phyloP scores from a whole-genome alignment of 2,113 vertebrate genomes.

The Mesitornis unicolor region DNA sequence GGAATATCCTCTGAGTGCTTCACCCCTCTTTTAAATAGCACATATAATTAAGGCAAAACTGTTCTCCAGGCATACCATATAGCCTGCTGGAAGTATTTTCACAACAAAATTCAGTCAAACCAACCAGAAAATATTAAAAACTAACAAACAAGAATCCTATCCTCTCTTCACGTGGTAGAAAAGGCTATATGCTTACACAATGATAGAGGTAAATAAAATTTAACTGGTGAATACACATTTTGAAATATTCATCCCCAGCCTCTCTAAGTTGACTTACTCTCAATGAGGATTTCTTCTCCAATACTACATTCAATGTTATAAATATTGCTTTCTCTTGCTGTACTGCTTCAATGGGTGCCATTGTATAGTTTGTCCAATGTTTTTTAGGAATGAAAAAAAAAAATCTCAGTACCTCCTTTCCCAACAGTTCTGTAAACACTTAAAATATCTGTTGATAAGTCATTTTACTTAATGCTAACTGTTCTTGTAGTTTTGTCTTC shows the following conservation, averaged over 20 bases:
- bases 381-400: constrained; percentile 6
- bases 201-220: neutral
- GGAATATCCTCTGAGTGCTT: neutral
- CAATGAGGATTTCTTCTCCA: neutral
- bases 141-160: neutral
- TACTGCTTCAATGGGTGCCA: neutral
- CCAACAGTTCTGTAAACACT: constrained; percentile 35
- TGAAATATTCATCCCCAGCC: constrained; percentile 33
- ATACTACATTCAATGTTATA: neutral
- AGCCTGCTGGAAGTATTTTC: neutral
- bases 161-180: neutral
- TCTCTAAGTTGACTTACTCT: neutral
- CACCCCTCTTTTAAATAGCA: neutral
- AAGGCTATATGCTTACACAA: neutral
- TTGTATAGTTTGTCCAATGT: neutral
- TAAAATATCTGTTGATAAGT: neutral
- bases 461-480: neutral
- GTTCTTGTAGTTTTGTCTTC: neutral
- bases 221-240: constrained; percentile 35
- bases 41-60: neutral
- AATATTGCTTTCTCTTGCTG: neutral
- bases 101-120: neutral
- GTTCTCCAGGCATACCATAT: neutral
- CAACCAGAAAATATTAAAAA: neutral
- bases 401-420: neutral